A percentile compares a stretch with the other conserved stretches of the same genome.
These are phyloP conservation scores for Euphysa ruthae DNA, from an alignment of 30 jellyfish, hydroid and myxozoan genomes.

Conservation along the genomic window DNA sequence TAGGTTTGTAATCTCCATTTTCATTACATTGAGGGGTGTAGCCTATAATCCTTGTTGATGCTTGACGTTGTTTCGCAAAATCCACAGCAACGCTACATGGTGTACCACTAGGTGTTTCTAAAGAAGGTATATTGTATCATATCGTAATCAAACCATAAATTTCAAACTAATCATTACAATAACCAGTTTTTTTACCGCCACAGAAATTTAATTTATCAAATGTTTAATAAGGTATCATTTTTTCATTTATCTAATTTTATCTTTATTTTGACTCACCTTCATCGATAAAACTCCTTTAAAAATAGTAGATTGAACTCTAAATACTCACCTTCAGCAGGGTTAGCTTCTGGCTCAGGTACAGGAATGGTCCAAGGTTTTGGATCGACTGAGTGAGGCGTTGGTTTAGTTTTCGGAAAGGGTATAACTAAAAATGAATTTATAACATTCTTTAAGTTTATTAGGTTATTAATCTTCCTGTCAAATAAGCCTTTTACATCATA, in stretches of 20 bases:
- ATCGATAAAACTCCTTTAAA: neutral
- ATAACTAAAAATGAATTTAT: too few relatives aligned
- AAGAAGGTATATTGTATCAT: too few relatives aligned
- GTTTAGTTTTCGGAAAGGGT: neutral
- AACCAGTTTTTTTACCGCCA: too few relatives aligned
- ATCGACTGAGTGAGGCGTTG: neutral
- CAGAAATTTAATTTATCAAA: too few relatives aligned
- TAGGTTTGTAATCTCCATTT: slow-evolving; percentile 10
- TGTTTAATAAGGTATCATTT: neutral
- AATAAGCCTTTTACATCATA: too few relatives aligned
- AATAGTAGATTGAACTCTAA: too few relatives aligned
- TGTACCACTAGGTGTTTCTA: slow-evolving; percentile 11
- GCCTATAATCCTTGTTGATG: neutral
- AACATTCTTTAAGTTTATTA: too few relatives aligned
- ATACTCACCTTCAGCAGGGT: neutral
- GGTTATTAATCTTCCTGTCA: too few relatives aligned
- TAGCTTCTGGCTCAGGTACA: neutral
- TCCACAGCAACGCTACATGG: slow-evolving; percentile 22
- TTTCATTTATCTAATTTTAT: neutral
- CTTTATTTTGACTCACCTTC: neutral
- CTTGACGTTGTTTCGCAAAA: slow-evolving; percentile 14
- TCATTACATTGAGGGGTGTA: slow-evolving; percentile 14
- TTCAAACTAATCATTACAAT: too few relatives aligned
- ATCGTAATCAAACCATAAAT: neutral
- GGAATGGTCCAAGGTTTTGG: neutral